Evolutionary conservation across 2,888 invertebrate species (phyloP).

Genomic region (Diabrotica balteata): DNA sequence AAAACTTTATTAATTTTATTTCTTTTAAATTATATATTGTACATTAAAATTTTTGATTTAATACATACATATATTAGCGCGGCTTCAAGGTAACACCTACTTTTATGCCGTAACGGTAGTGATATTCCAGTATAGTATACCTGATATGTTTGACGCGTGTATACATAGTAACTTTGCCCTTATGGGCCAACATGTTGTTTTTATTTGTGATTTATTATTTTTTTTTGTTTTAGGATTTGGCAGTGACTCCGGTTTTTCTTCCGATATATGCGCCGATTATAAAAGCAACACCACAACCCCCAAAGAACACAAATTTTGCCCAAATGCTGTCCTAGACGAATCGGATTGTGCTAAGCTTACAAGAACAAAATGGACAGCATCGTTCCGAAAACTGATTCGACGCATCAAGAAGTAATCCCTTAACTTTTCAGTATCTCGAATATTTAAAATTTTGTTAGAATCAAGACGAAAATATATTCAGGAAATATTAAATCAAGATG

Average conservation of each 20-base stretch:
- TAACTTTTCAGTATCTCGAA: background rate
- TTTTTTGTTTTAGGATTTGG: slow-evolving; percentile 54
- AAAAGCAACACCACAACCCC: slow-evolving; percentile 59
- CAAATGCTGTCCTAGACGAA: slow-evolving; percentile 56
- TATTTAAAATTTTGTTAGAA: slow-evolving; percentile 6
- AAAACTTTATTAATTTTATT: too few relatives aligned
- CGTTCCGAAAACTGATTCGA: slow-evolving; percentile 66
- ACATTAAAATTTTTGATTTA: too few relatives aligned
- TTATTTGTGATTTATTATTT: too few relatives aligned
- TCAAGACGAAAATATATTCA: background rate
- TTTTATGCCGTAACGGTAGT: too few relatives aligned
- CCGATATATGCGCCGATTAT: slow-evolving; percentile 61
- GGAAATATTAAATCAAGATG: background rate
- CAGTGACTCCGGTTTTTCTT: slow-evolving; percentile 64
- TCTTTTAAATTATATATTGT: too few relatives aligned
- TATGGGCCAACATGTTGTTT: too few relatives aligned
- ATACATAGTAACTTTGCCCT: too few relatives aligned
- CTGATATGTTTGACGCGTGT: too few relatives aligned
- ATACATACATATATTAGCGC: too few relatives aligned
- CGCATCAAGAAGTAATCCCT: slow-evolving; percentile 54
- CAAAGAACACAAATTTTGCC: slow-evolving; percentile 58
- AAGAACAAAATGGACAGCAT: slow-evolving; percentile 68
- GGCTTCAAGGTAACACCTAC: too few relatives aligned
- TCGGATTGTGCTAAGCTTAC: slow-evolving; percentile 60
- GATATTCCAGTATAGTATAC: too few relatives aligned